Percentiles rank a stretch among this genome's conserved stretches.
Conservation (phyloP, 2,888 invertebrate genomes). For the Agonopterix subpropinquella region DNA sequence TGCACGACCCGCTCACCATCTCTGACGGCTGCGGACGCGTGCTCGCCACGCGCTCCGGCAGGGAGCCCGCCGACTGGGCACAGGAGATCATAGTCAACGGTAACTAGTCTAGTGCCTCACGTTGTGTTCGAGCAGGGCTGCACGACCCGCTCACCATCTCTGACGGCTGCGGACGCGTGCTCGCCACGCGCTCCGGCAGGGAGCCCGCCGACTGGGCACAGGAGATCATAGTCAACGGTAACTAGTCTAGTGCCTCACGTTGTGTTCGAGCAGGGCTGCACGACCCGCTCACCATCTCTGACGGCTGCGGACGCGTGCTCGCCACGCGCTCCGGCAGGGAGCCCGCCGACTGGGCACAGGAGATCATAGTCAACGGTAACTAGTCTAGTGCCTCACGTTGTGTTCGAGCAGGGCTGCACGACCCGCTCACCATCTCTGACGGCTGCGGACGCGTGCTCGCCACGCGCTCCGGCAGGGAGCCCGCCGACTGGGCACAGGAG, state of each 20-base stretch:
- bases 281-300: conserved; percentile 93
- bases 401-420: conserved; percentile 95
- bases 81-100: conserved; percentile 90
- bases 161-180: conserved; percentile 87
- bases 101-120: conserved; percentile 68
- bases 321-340: conserved; percentile 93
- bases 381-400: conserved; percentile 78
- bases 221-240: conserved; percentile 89
- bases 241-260: conserved; percentile 75
- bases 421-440: conserved; percentile 93
- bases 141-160: conserved; percentile 93
- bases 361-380: conserved; percentile 86
- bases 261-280: conserved; percentile 95
- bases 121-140: conserved; percentile 95
- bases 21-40: conserved; percentile 90
- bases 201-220: conserved; percentile 95
- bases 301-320: conserved; percentile 86
- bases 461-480: conserved; percentile 92
- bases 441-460: conserved; percentile 87
- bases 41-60: conserved; percentile 89
- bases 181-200: conserved; percentile 91
- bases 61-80: conserved; percentile 95
- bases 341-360: conserved; percentile 93
- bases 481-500: conserved; percentile 94
- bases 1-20: conserved; percentile 95